Evolutionary conservation across 2,888 invertebrate species (phyloP).

Genomic region (Creontiades dilutus): DNA sequence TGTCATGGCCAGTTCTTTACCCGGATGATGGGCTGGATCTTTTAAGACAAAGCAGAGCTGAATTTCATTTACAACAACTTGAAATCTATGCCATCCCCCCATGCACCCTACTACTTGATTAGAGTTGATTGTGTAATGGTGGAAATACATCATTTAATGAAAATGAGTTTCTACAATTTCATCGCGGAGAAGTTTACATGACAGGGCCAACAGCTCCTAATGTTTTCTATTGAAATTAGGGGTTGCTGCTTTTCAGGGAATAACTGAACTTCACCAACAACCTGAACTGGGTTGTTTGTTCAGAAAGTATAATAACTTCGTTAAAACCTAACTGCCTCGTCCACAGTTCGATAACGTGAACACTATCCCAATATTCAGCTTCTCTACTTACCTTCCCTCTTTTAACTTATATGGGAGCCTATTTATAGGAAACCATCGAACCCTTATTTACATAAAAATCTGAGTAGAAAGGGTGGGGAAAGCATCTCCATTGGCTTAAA

Average conservation of each 20-base stretch:
- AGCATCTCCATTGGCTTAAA: slow-evolving; percentile 47
- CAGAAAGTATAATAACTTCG: not conserved
- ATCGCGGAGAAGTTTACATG: too few species aligned
- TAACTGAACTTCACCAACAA: not conserved
- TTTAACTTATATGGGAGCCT: slow-evolving; percentile 47
- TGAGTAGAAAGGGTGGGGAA: not conserved
- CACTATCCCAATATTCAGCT: not conserved
- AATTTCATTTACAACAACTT: too few species aligned
- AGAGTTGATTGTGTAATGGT: too few species aligned
- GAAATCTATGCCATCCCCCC: too few species aligned
- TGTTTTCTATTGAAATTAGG: too few species aligned
- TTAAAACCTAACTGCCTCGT: slow-evolving; percentile 6
- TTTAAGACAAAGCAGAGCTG: too few species aligned
- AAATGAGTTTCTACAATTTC: too few species aligned
- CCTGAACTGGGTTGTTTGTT: not conserved
- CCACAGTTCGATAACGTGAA: not conserved
- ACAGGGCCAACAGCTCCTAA: too few species aligned
- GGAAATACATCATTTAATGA: too few species aligned
- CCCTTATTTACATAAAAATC: slow-evolving; percentile 71
- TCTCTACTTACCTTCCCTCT: not conserved
- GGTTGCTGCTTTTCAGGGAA: not conserved
- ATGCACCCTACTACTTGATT: too few species aligned
- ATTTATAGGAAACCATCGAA: slow-evolving; percentile 66
- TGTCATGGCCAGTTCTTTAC: too few species aligned
- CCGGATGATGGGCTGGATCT: too few species aligned